Percentiles rank a stretch among this genome's conserved stretches.
phyloP scores from a whole-genome alignment of 2,888 invertebrate species.

The Lasioglossum leucozonium region DNA sequence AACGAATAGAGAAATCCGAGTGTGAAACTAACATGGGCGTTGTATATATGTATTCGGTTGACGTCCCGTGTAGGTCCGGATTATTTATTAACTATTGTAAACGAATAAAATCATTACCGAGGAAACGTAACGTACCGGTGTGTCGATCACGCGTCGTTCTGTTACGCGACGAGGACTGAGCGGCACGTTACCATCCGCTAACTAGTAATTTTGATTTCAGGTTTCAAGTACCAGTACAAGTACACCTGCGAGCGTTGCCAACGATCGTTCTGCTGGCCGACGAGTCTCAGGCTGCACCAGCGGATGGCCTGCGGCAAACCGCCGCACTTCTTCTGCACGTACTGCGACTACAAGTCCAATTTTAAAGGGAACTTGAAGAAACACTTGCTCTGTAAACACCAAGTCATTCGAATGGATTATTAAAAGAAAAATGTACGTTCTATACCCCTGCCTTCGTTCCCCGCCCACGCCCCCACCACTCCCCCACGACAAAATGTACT shows the following conservation, averaged over 20 bases:
- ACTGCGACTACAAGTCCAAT: slow-evolving; percentile 78
- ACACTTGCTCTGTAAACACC: slow-evolving; percentile 66
- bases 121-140: not conserved
- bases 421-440: slow-evolving; percentile 14
- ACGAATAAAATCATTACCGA: slow-evolving; percentile 26
- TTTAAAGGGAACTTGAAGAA: slow-evolving; percentile 81
- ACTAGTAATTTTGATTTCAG: slow-evolving; percentile 77
- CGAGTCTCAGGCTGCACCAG: slow-evolving; percentile 78
- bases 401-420: slow-evolving; percentile 1
- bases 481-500: not conserved
- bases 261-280: slow-evolving; percentile 75
- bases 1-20: not conserved
- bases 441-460: slow-evolving; percentile 5
- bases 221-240: slow-evolving; percentile 68
- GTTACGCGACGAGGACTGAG: not conserved
- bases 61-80: not conserved
- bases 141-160: not conserved
- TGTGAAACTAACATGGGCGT: not conserved
- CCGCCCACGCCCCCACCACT: no score
- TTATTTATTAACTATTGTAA: not conserved
- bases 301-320: slow-evolving; percentile 80
- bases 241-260: slow-evolving; percentile 76
- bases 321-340: slow-evolving; percentile 74
- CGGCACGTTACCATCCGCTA: slow-evolving; percentile 44
- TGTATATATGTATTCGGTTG: not conserved